Conservation (phyloP, 2,888 invertebrate species). For the Hypselothyrea guttata region DNA sequence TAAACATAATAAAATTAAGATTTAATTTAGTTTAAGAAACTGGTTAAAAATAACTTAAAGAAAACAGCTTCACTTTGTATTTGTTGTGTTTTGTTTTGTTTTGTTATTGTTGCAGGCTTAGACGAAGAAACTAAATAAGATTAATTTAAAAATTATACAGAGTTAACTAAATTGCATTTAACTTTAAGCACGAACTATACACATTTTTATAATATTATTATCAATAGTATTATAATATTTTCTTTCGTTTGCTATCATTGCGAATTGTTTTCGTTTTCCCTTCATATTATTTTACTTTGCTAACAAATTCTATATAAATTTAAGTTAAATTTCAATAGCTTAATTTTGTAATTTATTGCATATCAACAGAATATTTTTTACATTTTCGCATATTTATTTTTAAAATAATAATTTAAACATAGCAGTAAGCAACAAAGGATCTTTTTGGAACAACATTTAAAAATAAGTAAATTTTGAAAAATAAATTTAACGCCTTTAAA, state of each 20-base stretch:
- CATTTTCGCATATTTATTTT: slow-evolving; percentile 59
- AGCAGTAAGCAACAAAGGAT: slow-evolving; percentile 74
- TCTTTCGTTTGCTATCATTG: slow-evolving; percentile 44
- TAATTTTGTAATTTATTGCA: slow-evolving; percentile 48
- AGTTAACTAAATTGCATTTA: slow-evolving; percentile 78
- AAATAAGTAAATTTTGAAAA: slow-evolving; percentile 21
- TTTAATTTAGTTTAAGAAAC: slow-evolving; percentile 69
- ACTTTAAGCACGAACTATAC: slow-evolving; percentile 73
- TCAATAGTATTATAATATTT: slow-evolving; percentile 29
- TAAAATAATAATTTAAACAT: slow-evolving; percentile 67
- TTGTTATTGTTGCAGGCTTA: slow-evolving; percentile 52
- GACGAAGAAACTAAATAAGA: slow-evolving; percentile 67
- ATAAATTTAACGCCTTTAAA: slow-evolving; percentile 30
- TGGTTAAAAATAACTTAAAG: slow-evolving; percentile 77
- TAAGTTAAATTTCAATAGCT: slow-evolving; percentile 74
- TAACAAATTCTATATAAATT: slow-evolving; percentile 78
- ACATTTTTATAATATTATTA: slow-evolving; percentile 44
- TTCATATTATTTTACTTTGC: slow-evolving; percentile 62
- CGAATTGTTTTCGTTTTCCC: slow-evolving; percentile 32
- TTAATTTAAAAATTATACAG: slow-evolving; percentile 72
- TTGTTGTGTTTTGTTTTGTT: slow-evolving; percentile 48
- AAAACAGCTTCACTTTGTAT: slow-evolving; percentile 74
- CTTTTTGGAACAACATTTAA: slow-evolving; percentile 28
- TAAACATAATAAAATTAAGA: slow-evolving; percentile 71
- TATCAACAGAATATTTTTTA: slow-evolving; percentile 76